A percentile compares a stretch with the other conserved stretches of the same genome.
Evolutionary conservation across 2,888 invertebrate genomes (phyloP).

Genomic region (Aphrophora alni): DNA sequence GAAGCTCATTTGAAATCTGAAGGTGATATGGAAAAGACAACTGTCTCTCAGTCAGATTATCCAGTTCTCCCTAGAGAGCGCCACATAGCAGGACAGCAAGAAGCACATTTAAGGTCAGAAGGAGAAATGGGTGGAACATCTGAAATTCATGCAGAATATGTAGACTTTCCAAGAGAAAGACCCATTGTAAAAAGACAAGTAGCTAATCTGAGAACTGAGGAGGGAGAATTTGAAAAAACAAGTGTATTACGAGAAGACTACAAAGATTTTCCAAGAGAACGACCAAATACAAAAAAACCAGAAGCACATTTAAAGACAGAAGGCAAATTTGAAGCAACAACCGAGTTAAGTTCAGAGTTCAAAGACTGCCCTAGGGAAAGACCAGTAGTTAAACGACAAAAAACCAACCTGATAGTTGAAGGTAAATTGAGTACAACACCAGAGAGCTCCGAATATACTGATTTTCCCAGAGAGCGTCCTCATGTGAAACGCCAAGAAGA

Average conservation of each 20-base stretch:
- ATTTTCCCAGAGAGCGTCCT: constrained; percentile 44
- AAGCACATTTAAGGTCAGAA: constrained; percentile 42
- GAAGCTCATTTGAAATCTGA: constrained; percentile 43
- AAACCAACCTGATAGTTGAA: constrained; percentile 20
- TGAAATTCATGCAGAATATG: constrained; percentile 33
- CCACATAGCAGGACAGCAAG: constrained; percentile 37
- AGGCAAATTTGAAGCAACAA: constrained; percentile 39
- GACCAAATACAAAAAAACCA: constrained; percentile 26
- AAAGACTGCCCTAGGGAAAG: constrained; percentile 43
- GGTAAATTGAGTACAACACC: constrained; percentile 33
- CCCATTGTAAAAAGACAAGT: constrained; percentile 40
- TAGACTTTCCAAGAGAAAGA: constrained; percentile 45
- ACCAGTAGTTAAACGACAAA: constrained; percentile 14
- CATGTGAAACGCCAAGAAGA: constrained; percentile 42
- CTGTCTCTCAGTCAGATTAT: constrained; percentile 42
- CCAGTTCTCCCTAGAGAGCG: constrained; percentile 42
- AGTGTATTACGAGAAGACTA: constrained; percentile 41
- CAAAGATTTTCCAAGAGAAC: constrained; percentile 41
- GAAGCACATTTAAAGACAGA: constrained; percentile 29
- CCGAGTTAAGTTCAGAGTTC: constrained; percentile 43
- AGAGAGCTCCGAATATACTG: constrained; percentile 32
- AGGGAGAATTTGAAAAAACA: constrained; percentile 31
- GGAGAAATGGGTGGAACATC: constrained; percentile 41
- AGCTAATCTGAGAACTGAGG: constrained; percentile 43
- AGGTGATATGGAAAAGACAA: constrained; percentile 41